A percentile compares a stretch with the other conserved stretches of the same genome.
Conservation (phyloP, 2,797 vertebrate species). For the Alfaro cultratus region DNA sequence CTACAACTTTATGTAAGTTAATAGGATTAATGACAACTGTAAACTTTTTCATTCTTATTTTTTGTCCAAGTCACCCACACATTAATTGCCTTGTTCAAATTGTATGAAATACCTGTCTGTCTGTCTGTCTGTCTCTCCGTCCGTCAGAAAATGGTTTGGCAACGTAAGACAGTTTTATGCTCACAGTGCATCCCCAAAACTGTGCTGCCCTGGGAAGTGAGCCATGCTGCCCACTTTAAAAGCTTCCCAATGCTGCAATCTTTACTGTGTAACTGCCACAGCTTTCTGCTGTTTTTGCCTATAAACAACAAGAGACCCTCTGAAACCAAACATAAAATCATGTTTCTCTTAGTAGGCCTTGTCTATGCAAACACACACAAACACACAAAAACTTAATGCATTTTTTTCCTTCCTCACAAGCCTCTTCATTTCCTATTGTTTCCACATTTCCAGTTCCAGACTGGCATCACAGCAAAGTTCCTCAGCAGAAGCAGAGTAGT, state of each 20-base stretch:
- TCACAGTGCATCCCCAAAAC: neutral
- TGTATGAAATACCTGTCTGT: neutral
- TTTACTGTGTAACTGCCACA: neutral
- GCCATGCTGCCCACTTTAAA: neutral
- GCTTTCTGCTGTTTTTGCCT: neutral
- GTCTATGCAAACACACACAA: constrained; percentile 8
- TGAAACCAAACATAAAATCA: constrained; percentile 45
- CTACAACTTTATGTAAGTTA: neutral
- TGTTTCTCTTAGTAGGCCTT: constrained; percentile 26
- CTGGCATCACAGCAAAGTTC: constrained; percentile 55
- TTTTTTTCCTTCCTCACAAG: constrained; percentile 24
- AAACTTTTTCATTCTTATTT: neutral
- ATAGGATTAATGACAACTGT: neutral
- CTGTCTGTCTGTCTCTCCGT: neutral
- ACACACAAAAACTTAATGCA: constrained; percentile 15
- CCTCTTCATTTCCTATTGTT: constrained; percentile 61
- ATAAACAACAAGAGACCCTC: constrained; percentile 38
- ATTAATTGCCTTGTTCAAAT: neutral
- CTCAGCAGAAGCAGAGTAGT: constrained; percentile 59
- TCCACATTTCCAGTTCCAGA: constrained; percentile 41
- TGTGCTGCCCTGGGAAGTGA: neutral
- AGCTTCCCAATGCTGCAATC: neutral
- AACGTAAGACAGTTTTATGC: neutral
- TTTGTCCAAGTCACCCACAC: neutral
- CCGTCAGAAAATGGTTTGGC: neutral